Percentiles rank a stretch among this genome's conserved stretches.
Conservation (phyloP, 2,113 vertebrate species). For the Ploceus nigricollis region DNA sequence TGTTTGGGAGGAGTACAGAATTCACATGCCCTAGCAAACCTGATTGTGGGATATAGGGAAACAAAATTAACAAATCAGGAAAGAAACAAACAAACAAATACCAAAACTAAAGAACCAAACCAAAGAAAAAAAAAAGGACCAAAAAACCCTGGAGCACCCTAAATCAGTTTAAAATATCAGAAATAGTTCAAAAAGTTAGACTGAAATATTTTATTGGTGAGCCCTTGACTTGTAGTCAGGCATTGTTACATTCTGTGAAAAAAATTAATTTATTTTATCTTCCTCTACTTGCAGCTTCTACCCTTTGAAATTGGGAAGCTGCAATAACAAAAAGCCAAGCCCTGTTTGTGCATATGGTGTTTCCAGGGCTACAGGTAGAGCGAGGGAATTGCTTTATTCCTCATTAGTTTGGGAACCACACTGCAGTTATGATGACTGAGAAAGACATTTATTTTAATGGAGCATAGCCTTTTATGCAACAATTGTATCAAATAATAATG, state of each 20-base stretch:
- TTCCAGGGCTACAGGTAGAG: not conserved
- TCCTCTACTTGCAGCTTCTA: not conserved
- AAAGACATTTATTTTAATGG: conserved; percentile 46
- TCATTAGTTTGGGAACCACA: conserved; percentile 37
- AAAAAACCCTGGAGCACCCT: not conserved
- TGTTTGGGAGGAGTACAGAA: not conserved
- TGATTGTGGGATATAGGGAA: accelerated
- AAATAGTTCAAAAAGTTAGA: not conserved
- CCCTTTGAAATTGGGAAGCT: not conserved
- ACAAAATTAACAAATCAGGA: not conserved
- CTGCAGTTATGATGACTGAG: not conserved
- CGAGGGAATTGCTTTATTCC: conserved; percentile 1
- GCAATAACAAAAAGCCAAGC: not conserved
- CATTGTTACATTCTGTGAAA: not conserved
- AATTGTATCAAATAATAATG: conserved; percentile 8
- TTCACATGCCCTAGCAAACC: not conserved
- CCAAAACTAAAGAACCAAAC: not conserved
- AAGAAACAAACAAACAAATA: not conserved
- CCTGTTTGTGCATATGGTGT: not conserved
- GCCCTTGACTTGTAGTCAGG: not conserved
- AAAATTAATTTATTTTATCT: accelerated
- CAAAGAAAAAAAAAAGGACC: not conserved
- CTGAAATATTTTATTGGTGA: not conserved
- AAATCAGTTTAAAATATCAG: not conserved
- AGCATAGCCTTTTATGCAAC: conserved; percentile 13